Evolutionary conservation across 2,113 vertebrate species (phyloP), one percentile per base, ranked within the genome.

Genomic region (Phalacrocorax aristotelis): DNA sequence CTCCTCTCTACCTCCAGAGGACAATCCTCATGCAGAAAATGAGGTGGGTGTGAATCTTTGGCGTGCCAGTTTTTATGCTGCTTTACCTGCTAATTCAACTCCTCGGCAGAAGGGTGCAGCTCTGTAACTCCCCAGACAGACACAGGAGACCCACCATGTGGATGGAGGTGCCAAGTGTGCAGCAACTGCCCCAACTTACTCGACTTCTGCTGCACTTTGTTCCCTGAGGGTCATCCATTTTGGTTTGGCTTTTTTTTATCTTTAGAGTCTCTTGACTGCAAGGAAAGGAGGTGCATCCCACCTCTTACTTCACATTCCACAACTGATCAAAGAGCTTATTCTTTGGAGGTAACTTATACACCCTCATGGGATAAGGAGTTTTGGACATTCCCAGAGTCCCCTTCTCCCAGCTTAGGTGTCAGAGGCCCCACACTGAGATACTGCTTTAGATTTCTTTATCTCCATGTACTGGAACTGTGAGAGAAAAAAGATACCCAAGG

Each of bases 81-180:
- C 20, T 51, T 64, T 64, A 42, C 18, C 25, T 82, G 55, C 49
- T 66, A 19, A 11, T 49, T 60, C 49, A 48, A 3, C 18, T 71
- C 55, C 29, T 71, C 0, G 0, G 61, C 62, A 52, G 48, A 65
- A 48, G 30, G 13, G 3, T 46, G 51, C 40, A 85, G 60, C 38
- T 57, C 52, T 51, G 34, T 27, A 52, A 25, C 20, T 49, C 7
- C 69, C 42, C 34, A 10, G 80, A 34, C 36, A 55, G 46, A 22
- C 21, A 7, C 54, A 46, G 74, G 49, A 86, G 25, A 57, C 25
- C 71, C 48, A 13, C 29, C 10, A 5, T 16, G 13, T 48, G 40
- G 17, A 14, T 32, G 49, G 36, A 69, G 71, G 14, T 46, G 36
- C 83, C 60, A 22, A 3, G 2, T 29, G 66, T 72, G 46, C 36